Conservation (phyloP, 2,888 invertebrate genomes). For the Steinernema carpocapsae region DNA sequence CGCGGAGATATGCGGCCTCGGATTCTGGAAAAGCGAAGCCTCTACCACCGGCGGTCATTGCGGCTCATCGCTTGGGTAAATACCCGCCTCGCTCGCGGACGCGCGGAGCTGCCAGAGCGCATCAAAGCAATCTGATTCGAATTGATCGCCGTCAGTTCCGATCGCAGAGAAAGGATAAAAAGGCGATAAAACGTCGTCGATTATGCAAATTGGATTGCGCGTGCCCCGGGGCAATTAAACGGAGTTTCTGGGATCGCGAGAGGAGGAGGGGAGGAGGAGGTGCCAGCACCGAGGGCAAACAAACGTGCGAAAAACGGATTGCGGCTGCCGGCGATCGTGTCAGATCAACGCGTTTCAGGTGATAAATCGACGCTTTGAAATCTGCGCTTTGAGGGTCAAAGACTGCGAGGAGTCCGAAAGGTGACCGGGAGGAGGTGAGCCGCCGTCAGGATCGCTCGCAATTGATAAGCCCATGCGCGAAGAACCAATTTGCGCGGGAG, state of each 20-base stretch:
- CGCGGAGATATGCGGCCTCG: not conserved
- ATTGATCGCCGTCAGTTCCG: constrained; percentile 4
- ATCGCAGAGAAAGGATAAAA: not conserved
- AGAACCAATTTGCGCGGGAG: not conserved
- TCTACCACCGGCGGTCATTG: constrained; percentile 4
- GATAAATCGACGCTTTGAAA: no score
- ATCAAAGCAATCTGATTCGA: constrained; percentile 10
- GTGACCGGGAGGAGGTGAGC: not conserved
- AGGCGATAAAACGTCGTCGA: constrained; percentile 22
- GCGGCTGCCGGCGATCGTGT: not conserved
- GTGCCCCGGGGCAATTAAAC: constrained; percentile 10
- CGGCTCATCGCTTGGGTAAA: constrained; percentile 24
- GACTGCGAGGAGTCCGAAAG: not conserved
- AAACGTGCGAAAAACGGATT: not conserved
- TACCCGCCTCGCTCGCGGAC: constrained; percentile 3
- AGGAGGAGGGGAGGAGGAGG: not conserved
- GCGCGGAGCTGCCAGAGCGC: not conserved
- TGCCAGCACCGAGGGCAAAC: not conserved
- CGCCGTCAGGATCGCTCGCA: not conserved
- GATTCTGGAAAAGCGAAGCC: not conserved
- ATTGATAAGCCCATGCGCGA: not conserved
- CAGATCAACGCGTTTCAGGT: no score
- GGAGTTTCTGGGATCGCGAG: not conserved
- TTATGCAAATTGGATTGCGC: constrained; percentile 17
- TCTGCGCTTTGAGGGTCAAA: no score